These are phyloP conservation scores for Cnemophilus loriae DNA, from an alignment of 2,113 vertebrate genomes.

Conservation along the genomic window DNA sequence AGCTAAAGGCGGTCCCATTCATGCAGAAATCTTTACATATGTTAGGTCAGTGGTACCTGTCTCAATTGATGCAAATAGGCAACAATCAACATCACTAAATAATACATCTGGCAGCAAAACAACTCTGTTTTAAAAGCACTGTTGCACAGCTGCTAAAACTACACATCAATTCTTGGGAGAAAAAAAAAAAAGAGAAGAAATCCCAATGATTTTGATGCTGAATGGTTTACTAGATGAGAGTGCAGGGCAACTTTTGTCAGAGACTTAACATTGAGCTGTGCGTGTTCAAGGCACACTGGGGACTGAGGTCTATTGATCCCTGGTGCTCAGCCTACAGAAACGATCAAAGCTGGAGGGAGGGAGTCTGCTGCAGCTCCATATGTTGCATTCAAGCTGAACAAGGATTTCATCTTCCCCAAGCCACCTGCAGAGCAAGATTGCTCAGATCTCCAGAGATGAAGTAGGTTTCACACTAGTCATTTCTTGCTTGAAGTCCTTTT, in stretches of 20 bases:
- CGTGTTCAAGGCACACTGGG: not conserved
- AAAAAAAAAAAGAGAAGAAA: not conserved
- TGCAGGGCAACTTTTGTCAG: not conserved
- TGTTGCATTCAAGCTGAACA: not conserved
- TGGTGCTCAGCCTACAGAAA: not conserved
- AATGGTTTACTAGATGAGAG: not conserved
- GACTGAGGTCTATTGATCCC: not conserved
- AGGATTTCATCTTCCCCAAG: not conserved
- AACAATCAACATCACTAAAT: not conserved
- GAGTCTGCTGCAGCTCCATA: not conserved
- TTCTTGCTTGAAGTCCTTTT: constrained; percentile 4
- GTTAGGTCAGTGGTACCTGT: not conserved
- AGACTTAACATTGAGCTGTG: not conserved
- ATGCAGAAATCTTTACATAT: not conserved
- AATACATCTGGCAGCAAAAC: not conserved
- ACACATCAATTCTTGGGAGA: not conserved
- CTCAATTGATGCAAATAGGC: not conserved
- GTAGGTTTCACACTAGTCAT: not conserved
- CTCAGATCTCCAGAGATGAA: constrained; percentile 7
- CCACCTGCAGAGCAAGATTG: constrained; percentile 21
- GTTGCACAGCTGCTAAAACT: not conserved
- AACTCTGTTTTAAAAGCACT: not conserved
- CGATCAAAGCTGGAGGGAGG: not conserved
- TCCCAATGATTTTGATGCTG: not conserved
- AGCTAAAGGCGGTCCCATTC: not conserved